phyloP scores from a whole-genome alignment of 2,113 vertebrate genomes.

The Rhinogobius similis region DNA sequence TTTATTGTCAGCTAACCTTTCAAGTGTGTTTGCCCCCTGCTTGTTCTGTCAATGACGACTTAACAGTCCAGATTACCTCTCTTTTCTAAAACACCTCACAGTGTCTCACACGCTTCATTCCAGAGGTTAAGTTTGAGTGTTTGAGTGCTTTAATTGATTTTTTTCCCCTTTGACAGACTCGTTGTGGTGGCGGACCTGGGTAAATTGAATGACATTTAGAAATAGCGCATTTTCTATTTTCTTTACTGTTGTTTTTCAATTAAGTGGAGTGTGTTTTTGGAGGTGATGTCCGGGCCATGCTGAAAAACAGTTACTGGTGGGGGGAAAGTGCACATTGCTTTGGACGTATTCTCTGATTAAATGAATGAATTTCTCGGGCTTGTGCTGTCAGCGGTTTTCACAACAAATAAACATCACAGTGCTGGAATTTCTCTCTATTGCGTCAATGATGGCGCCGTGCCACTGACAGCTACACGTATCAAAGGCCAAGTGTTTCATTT shows the following conservation, averaged over 20 bases:
- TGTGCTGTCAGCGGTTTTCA: conserved; percentile 51
- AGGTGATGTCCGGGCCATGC: conserved; percentile 32
- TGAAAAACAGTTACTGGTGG: conserved; percentile 48
- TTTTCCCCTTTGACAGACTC: conserved; percentile 60
- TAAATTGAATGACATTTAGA: conserved; percentile 63
- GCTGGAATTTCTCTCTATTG: conserved; percentile 63
- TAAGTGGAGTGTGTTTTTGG: conserved; percentile 54
- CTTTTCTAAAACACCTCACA: conserved; percentile 44
- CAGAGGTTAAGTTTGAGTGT: conserved; percentile 16
- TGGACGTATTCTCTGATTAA: conserved; percentile 42
- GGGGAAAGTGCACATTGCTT: conserved; percentile 23
- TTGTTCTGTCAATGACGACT: conserved; percentile 54
- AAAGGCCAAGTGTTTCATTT: conserved; percentile 66
- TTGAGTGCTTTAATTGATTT: conserved; percentile 61
- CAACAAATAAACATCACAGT: conserved; percentile 62
- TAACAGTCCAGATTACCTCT: conserved; percentile 58
- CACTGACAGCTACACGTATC: conserved; percentile 62
- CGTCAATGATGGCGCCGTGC: conserved; percentile 59
- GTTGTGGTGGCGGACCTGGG: conserved; percentile 34
- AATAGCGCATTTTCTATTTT: conserved; percentile 45
- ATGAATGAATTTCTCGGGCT: conserved; percentile 52
- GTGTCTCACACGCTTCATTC: conserved; percentile 13
- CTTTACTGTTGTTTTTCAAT: conserved; percentile 65
- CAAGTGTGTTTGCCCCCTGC: conserved; percentile 29
- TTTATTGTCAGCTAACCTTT: conserved; percentile 58